These are phyloP conservation scores for Dinocampus coccinellae DNA, from an alignment of 2,888 invertebrate species.

Conservation along the genomic window DNA sequence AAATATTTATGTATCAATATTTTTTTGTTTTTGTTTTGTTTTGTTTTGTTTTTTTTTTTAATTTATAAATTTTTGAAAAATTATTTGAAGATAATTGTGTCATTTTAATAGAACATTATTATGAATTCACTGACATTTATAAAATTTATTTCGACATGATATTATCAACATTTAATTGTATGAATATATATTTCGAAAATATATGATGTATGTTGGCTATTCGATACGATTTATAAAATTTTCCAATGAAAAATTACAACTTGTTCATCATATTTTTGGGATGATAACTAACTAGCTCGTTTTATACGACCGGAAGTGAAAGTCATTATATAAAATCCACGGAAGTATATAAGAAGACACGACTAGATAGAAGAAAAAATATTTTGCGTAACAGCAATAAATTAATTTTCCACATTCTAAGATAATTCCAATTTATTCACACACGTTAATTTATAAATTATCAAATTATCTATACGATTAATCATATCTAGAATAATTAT, in stretches of 20 bases:
- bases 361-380: slow-evolving; percentile 32
- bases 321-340: slow-evolving; percentile 45
- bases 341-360: slow-evolving; percentile 41
- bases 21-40: not conserved
- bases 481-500: slow-evolving; percentile 8
- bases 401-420: slow-evolving; percentile 5
- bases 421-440: not conserved
- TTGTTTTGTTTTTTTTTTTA: not conserved
- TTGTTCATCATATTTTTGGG: slow-evolving; percentile 8
- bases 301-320: slow-evolving; percentile 40
- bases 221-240: not conserved
- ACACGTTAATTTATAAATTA: not conserved
- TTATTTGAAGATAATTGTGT: no score
- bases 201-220: not conserved
- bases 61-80: no score
- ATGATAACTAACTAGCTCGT: not conserved
- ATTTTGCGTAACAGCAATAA: slow-evolving; percentile 26
- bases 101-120: not conserved
- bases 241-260: not conserved
- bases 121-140: not conserved
- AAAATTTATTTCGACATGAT: not conserved
- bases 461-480: not conserved
- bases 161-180: not conserved
- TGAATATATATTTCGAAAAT: not conserved
- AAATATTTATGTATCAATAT: no score